These are phyloP conservation scores for Proterorhinus semilunaris DNA, from an alignment of 2,113 vertebrate species.

Conservation along the genomic window DNA sequence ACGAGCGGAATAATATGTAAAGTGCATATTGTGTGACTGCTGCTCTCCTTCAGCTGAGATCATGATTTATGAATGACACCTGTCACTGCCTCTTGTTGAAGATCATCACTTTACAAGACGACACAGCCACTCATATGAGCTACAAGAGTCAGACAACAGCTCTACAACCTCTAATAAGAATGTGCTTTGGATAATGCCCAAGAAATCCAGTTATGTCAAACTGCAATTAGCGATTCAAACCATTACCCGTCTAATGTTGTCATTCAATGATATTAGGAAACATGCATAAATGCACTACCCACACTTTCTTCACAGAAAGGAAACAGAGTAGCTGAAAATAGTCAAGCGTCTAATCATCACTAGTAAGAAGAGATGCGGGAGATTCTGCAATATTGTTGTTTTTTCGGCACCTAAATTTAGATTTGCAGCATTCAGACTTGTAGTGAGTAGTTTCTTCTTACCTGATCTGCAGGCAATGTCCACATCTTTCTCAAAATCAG, in stretches of 20 bases:
- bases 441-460: slow-evolving; percentile 71
- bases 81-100: slow-evolving; percentile 36
- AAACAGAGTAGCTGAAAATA: slow-evolving; percentile 21
- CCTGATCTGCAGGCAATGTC: slow-evolving; percentile 99
- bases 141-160: slow-evolving; percentile 24
- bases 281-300: slow-evolving; percentile 22
- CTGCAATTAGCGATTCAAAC: background rate
- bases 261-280: background rate
- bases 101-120: slow-evolving; percentile 31
- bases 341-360: background rate
- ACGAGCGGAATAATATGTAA: slow-evolving; percentile 23
- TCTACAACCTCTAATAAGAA: slow-evolving; percentile 31
- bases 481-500: slow-evolving; percentile 99
- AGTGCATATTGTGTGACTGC: slow-evolving; percentile 28
- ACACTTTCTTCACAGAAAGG: slow-evolving; percentile 9
- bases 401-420: background rate
- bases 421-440: background rate
- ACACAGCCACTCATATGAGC: slow-evolving; percentile 18
- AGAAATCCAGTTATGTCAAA: background rate
- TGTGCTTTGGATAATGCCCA: slow-evolving; percentile 33
- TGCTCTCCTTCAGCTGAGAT: slow-evolving; percentile 3
- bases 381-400: slow-evolving; percentile 18
- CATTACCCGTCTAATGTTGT: background rate
- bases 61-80: slow-evolving; percentile 57
- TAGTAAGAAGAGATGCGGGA: too few relatives aligned